Evolutionary conservation across 2,113 vertebrate genomes (phyloP).

Genomic region (Falcunculus frontatus): DNA sequence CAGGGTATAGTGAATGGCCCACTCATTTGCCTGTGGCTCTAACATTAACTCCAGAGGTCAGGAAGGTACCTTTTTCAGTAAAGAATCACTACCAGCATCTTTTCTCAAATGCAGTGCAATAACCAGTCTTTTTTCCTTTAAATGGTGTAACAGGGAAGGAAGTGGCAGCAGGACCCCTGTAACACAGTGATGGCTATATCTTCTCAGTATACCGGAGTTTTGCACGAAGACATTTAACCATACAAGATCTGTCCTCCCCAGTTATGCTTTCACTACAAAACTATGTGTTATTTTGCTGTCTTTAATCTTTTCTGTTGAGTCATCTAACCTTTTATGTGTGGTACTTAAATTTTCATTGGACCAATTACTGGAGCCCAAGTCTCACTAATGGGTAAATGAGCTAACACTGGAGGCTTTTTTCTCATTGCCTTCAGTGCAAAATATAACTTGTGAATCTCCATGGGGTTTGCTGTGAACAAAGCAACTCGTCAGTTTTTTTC

Average conservation of each 20-base stretch:
- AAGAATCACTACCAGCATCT: not conserved
- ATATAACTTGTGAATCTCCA: not conserved
- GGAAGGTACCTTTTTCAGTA: not conserved
- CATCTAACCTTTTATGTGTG: not conserved
- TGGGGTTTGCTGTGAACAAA: not conserved
- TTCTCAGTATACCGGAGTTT: not conserved
- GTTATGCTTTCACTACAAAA: not conserved
- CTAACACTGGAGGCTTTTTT: not conserved
- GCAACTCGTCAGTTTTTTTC: not conserved
- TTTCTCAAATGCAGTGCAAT: not conserved
- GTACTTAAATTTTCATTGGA: not conserved
- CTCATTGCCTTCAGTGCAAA: not conserved
- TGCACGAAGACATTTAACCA: not conserved
- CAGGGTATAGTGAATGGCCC: not conserved
- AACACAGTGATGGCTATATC: not conserved
- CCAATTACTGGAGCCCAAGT: not conserved
- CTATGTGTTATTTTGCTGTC: not conserved
- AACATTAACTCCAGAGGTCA: not conserved
- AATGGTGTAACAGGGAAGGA: not conserved
- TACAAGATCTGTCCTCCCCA: not conserved
- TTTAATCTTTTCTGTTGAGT: not conserved
- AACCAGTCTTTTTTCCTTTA: not conserved
- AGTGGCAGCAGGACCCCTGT: not conserved
- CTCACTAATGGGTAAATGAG: not conserved
- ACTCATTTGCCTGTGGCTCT: not conserved